Evolutionary conservation across 2,797 vertebrate genomes (phyloP).

Genomic region (Eulemur coronatus): DNA sequence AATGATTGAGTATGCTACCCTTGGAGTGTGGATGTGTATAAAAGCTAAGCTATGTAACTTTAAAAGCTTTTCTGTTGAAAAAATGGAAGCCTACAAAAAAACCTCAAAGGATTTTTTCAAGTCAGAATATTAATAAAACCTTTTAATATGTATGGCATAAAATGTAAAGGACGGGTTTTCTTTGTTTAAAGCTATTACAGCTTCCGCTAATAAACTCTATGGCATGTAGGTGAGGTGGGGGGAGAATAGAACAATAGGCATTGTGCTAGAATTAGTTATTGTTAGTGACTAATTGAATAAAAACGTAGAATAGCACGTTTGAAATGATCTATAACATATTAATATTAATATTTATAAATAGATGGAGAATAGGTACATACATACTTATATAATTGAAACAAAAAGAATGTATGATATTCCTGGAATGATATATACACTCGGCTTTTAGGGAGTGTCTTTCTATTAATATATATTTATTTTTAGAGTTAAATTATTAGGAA

Average conservation of each 20-base stretch:
- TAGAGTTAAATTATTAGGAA: not conserved
- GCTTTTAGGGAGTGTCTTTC: not conserved
- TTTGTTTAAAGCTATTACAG: not conserved
- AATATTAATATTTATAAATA: not conserved
- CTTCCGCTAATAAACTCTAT: not conserved
- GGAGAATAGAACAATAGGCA: not conserved
- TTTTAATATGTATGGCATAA: not conserved
- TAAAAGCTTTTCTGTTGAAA: not conserved
- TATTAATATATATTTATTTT: not conserved
- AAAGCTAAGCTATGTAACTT: not conserved
- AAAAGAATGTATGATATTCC: not conserved
- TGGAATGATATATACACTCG: not conserved
- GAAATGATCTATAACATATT: not conserved
- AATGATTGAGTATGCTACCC: not conserved
- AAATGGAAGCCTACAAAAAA: not conserved
- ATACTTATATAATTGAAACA: not conserved
- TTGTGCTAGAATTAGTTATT: not conserved
- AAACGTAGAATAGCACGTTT: not conserved
- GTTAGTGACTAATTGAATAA: not conserved
- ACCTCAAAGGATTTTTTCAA: not conserved
- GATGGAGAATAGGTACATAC: not conserved
- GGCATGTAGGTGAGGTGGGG: not conserved
- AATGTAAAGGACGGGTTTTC: not conserved
- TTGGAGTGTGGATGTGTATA: not conserved
- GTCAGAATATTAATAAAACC: not conserved